Evolutionary conservation across 2,888 invertebrate species (phyloP), one percentile per base, ranked within the genome.

Genomic region (Pharmacophagus antenor): DNA sequence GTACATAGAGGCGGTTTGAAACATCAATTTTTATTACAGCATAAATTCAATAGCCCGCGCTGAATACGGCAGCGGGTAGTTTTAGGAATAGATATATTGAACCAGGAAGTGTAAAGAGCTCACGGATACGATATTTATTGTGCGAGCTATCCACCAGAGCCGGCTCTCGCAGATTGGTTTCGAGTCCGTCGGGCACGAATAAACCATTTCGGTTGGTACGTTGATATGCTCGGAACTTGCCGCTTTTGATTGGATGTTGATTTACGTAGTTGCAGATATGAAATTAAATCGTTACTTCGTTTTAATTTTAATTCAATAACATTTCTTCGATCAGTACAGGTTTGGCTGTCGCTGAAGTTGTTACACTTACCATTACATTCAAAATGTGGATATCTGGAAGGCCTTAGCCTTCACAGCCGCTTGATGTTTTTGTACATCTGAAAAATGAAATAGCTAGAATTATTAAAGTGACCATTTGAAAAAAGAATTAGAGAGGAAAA

Each of bases 281-380:
- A 10, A 12, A 15, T 31, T 3, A 31, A 31, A 31, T 31, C 10
- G 8, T 8, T 10, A 12, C 3, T 7, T 1, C 2, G 2, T 12
- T 10, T 1, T 10, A 31, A 0, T 31, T 15, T 12, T 12, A 31
- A 31, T 1, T 10, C 31, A 31, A 31, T 10, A 31, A 31, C 2
- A 31, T 31, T 15, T 31, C 31, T 12, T 31, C 10, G 0, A 12
- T 31, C 10, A 12, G 10, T 31, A 31, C 31, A 31, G 15, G 23
- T 25, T 25, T 5, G 23, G 10, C 15, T 31, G 8, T 15, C 3
- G 12, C 15, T 31, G 8, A 0, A 49, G 12, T 18, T 58, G 50
- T 37, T 58, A 49, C 46, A 80, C 79, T 80, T 63, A 80, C 79
- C 80, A 80, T 80, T 69, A 74, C 74, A 72, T 65, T 65, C 60